Percentiles rank a stretch among this genome's conserved stretches.
Conservation (phyloP, 2,797 vertebrate species). For the Danio choprae region DNA sequence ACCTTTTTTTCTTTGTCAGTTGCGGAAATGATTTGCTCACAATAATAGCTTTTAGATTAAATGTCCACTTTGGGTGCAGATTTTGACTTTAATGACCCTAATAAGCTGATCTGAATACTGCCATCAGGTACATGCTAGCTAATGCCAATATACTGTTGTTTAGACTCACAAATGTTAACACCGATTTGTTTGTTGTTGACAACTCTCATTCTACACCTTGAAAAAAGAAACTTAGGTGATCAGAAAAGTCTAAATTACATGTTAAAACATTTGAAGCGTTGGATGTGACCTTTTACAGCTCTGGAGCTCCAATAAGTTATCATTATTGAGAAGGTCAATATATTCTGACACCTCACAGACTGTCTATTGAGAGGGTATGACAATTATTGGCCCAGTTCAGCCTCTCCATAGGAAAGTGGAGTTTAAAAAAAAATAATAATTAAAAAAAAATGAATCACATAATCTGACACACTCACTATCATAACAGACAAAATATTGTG, state of each 20-base stretch:
- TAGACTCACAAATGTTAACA: neutral
- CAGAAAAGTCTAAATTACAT: neutral
- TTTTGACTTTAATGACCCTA: neutral
- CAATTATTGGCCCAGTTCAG: neutral
- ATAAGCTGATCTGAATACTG: neutral
- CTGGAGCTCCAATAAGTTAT: conserved; percentile 2
- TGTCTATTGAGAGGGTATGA: neutral
- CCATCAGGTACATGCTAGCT: neutral
- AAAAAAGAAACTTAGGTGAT: neutral
- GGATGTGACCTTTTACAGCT: neutral
- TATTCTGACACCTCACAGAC: neutral
- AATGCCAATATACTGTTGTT: neutral
- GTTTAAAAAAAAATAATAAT: neutral
- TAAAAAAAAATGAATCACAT: neutral
- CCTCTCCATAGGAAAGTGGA: neutral
- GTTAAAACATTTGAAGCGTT: neutral
- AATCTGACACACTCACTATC: too few relatives aligned
- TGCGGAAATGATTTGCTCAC: neutral
- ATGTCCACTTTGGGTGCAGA: neutral
- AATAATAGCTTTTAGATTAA: neutral
- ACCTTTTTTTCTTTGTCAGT: neutral
- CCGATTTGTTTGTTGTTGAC: neutral
- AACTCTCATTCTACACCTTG: neutral
- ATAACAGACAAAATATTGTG: too few relatives aligned
- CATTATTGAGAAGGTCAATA: neutral